Evolutionary conservation across 2,888 invertebrate genomes (phyloP).

Genomic region (Platypus cylindrus): DNA sequence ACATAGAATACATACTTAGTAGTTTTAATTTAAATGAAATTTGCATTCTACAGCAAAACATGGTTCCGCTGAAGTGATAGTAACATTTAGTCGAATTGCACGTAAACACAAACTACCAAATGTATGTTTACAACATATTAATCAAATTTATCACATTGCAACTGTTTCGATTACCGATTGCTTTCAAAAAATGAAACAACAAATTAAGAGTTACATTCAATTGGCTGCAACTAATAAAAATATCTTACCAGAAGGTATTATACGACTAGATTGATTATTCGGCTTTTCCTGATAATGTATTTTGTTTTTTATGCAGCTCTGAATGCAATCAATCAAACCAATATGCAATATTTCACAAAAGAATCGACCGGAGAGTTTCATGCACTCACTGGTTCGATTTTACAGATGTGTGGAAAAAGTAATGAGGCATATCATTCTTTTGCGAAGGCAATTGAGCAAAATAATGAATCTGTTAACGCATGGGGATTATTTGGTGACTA

Average conservation of each 20-base stretch:
- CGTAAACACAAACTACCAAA: conserved; percentile 84
- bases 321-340: conserved; percentile 90
- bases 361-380: conserved; percentile 80
- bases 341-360: conserved; percentile 86
- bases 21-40: background rate
- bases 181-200: conserved; percentile 92
- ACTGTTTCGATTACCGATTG: conserved; percentile 95
- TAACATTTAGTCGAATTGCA: conserved; percentile 92
- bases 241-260: conserved; percentile 45
- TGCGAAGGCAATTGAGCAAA: conserved; percentile 84
- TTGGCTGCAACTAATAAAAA: conserved; percentile 54
- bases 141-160: conserved; percentile 88
- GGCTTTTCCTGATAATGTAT: background rate
- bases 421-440: conserved; percentile 95
- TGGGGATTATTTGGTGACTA: conserved; percentile 98
- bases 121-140: conserved; percentile 82
- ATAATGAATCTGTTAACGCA: conserved; percentile 84
- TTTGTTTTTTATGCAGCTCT: conserved; percentile 50
- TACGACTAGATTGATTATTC: no score
- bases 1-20: background rate
- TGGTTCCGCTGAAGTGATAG: conserved; percentile 49
- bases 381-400: conserved; percentile 76
- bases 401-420: conserved; percentile 73
- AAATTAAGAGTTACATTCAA: conserved; percentile 91
- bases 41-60: conserved; percentile 3